Conservation (phyloP, 2,797 vertebrate species). For the Threskiornis aethiopicus region DNA sequence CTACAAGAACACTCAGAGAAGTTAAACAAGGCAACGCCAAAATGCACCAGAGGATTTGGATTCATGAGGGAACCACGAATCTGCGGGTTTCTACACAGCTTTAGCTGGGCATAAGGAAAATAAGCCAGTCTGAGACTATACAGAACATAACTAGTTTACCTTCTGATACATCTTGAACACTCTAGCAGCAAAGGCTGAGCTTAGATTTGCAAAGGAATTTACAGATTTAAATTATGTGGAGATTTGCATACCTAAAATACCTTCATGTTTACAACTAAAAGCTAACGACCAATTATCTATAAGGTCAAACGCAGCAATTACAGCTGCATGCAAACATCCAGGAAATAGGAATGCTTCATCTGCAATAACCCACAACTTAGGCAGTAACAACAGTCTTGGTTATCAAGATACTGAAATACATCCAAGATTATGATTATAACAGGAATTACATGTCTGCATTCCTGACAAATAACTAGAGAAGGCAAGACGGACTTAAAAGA, state of each 20-base stretch:
- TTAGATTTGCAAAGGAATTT: constrained; percentile 11
- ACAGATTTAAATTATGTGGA: neutral
- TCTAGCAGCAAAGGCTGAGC: neutral
- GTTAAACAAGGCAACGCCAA: neutral
- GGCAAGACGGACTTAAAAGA: neutral
- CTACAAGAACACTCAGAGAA: neutral
- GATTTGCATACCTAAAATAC: constrained; percentile 51
- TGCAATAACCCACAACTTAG: neutral
- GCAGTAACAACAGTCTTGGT: neutral
- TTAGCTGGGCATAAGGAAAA: neutral
- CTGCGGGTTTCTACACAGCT: neutral
- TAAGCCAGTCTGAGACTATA: neutral
- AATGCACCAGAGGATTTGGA: neutral
- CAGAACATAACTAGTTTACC: neutral
- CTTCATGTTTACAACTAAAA: neutral
- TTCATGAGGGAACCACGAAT: neutral
- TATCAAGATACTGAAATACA: constrained; percentile 28
- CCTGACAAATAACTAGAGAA: constrained; percentile 19
- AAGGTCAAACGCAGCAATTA: constrained; percentile 43
- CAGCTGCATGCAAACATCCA: constrained; percentile 46
- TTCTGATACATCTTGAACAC: neutral
- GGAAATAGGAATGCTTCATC: constrained; percentile 4
- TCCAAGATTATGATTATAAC: neutral
- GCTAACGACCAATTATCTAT: neutral
- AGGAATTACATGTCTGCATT: constrained; percentile 52